Evolutionary conservation across 1,140 invertebrate species (phyloP), one percentile per base, ranked within the genome.

Genomic region (Sipha flava): DNA sequence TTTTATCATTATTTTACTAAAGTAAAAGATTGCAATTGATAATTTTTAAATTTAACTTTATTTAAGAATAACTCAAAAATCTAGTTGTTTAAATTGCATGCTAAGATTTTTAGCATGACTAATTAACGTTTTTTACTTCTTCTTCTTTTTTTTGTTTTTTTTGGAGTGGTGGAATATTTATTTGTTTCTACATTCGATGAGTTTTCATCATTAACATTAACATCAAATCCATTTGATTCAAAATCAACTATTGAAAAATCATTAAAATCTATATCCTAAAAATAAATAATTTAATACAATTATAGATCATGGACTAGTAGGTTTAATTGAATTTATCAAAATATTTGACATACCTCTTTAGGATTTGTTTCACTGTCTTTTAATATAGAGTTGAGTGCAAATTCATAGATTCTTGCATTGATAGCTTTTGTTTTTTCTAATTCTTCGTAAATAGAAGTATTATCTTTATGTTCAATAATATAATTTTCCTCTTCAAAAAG

Each of bases 181-280:
- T 9, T 40, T 29, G 34, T 23, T 16, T 64, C 59, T 18, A 37
- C 18, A 12, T 10, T 29, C 29, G 54, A 59, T 37, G 18, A 37
- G 1, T n/a, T 9, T n/a, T 43, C 34, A 57, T 77, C 16, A 10
- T 16, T 31, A 59, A n/a, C 10, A 18, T 37, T 16, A 40, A 40
- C 23, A 10, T 70, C 6, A 29, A 57, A 26, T 26, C 16, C 73
- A 77, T 77, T 40, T 21, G 37, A 54, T 57, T 40, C 52, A 16
- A 77, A 26, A 59, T 57, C 37, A 43, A 77, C 73, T 0, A 40
- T 3, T 26, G 34, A 43, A 77, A 77, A 77, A 77, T 16, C 21
- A 26, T 29, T 77, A 18, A 77, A 26, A 77, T 77, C 73, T 26
- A 77, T 26, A 57, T 59, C 73, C 73, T 77, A 16, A 59, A 77